Percentiles rank a stretch among this genome's conserved stretches.
These are phyloP conservation scores for Diadumene lineata DNA, from an alignment of 92 coral and sea anemone genomes.

Conservation along the genomic window DNA sequence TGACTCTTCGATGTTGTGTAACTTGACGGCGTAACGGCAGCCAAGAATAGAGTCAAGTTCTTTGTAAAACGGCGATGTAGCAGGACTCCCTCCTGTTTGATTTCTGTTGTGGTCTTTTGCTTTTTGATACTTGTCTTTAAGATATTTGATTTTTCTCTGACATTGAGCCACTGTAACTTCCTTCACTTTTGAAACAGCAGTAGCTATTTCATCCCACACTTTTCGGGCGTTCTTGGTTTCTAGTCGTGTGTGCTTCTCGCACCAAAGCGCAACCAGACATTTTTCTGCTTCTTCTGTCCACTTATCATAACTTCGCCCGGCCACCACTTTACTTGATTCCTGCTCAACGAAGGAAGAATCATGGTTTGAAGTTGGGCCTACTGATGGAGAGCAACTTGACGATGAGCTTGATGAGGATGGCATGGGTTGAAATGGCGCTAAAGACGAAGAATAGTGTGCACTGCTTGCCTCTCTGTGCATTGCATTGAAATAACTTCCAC, in stretches of 20 bases:
- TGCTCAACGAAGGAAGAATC: background rate
- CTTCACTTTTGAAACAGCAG: background rate
- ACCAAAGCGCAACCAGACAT: conserved; percentile 14
- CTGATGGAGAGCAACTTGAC: background rate
- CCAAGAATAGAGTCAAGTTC: conserved; percentile 27
- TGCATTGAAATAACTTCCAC: background rate
- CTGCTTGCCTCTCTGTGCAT: background rate
- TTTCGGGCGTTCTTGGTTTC: conserved; percentile 24
- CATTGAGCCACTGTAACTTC: conserved; percentile 26
- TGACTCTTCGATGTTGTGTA: conserved; percentile 16
- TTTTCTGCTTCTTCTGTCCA: conserved; percentile 32
- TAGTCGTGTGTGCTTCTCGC: conserved; percentile 25
- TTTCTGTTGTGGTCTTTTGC: conserved; percentile 31
- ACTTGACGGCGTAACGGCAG: conserved; percentile 29
- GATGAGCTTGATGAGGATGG: background rate
- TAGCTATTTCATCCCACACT: conserved; percentile 39
- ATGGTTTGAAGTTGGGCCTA: background rate
- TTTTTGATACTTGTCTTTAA: conserved; percentile 31
- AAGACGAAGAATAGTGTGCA: background rate
- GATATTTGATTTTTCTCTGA: conserved; percentile 19
- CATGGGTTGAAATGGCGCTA: background rate
- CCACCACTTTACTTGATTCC: background rate
- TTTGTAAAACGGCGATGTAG: conserved; percentile 21
- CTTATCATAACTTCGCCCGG: conserved; percentile 25
- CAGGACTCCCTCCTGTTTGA: conserved; percentile 15